Conservation (phyloP, 2,797 vertebrate genomes). For the Botia almorhae region DNA sequence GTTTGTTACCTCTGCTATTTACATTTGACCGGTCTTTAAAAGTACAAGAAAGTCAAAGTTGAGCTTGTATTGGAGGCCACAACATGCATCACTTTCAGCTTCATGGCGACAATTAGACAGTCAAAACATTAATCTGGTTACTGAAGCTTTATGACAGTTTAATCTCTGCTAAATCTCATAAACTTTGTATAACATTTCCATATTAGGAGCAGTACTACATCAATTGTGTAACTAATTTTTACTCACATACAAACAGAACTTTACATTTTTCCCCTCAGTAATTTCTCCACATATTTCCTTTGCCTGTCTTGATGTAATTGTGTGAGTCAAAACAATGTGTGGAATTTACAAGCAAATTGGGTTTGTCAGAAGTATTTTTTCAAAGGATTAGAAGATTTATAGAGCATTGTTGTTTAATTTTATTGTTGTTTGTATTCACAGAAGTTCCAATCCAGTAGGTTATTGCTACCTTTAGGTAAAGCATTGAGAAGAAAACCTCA, state of each 20-base stretch:
- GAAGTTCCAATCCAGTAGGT: no score
- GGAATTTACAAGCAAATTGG: constrained; percentile 13
- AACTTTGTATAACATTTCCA: constrained; percentile 75
- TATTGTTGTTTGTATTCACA: no score
- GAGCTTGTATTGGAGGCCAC: background rate
- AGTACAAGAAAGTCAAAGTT: constrained; percentile 14
- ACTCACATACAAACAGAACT: constrained; percentile 30
- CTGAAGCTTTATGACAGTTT: constrained; percentile 73
- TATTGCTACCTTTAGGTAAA: no score
- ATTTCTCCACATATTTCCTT: constrained; percentile 34
- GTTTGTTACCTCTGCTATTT: background rate
- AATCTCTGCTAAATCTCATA: constrained; percentile 73
- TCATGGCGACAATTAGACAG: constrained; percentile 68
- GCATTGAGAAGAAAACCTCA: no score
- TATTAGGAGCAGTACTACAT: constrained; percentile 65
- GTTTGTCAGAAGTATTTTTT: constrained; percentile 1
- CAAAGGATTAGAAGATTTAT: background rate
- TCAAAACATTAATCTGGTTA: constrained; percentile 73
- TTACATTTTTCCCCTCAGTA: constrained; percentile 1
- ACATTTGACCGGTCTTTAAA: background rate
- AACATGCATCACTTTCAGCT: constrained; percentile 51
- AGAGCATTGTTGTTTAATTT: background rate
- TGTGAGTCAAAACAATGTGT: constrained; percentile 23
- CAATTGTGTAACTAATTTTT: constrained; percentile 52
- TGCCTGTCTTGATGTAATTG: constrained; percentile 37